These are phyloP conservation scores for Goniozus legneri DNA, from an alignment of 1,140 invertebrate species.

Conservation along the genomic window DNA sequence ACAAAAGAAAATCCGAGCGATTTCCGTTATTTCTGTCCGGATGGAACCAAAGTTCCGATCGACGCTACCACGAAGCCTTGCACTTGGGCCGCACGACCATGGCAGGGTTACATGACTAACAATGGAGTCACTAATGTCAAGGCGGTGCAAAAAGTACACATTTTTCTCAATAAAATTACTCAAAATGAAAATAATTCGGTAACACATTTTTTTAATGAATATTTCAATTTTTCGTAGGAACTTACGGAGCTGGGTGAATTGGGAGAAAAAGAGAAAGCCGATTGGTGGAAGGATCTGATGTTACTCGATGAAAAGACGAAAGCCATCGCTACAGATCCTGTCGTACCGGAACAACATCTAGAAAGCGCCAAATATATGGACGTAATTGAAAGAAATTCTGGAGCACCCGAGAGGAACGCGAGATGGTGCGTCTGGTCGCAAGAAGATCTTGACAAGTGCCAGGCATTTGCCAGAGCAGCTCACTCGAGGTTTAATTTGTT, in stretches of 20 bases:
- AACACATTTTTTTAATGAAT: neutral
- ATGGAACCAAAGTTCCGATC: slow-evolving; percentile 69
- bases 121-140: slow-evolving; percentile 54
- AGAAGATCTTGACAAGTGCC: slow-evolving; percentile 65
- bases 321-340: slow-evolving; percentile 60
- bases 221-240: slow-evolving; percentile 22
- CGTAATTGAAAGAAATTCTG: slow-evolving; percentile 72
- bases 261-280: slow-evolving; percentile 51
- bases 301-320: slow-evolving; percentile 56
- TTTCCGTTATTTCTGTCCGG: slow-evolving; percentile 76
- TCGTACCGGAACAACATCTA: slow-evolving; percentile 63
- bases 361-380: slow-evolving; percentile 71
- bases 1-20: slow-evolving; percentile 59
- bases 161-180: neutral
- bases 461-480: slow-evolving; percentile 62
- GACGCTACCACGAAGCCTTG: slow-evolving; percentile 62
- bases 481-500: slow-evolving; percentile 52
- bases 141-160: slow-evolving; percentile 41
- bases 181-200: neutral
- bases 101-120: slow-evolving; percentile 71
- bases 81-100: slow-evolving; percentile 76
- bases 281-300: slow-evolving; percentile 59
- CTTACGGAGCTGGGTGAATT: slow-evolving; percentile 46
- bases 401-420: slow-evolving; percentile 55
- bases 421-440: slow-evolving; percentile 65